Evolutionary conservation across 2,888 invertebrate genomes (phyloP), one percentile per base, ranked within the genome.

Genomic region (Drosophila anomalata): DNA sequence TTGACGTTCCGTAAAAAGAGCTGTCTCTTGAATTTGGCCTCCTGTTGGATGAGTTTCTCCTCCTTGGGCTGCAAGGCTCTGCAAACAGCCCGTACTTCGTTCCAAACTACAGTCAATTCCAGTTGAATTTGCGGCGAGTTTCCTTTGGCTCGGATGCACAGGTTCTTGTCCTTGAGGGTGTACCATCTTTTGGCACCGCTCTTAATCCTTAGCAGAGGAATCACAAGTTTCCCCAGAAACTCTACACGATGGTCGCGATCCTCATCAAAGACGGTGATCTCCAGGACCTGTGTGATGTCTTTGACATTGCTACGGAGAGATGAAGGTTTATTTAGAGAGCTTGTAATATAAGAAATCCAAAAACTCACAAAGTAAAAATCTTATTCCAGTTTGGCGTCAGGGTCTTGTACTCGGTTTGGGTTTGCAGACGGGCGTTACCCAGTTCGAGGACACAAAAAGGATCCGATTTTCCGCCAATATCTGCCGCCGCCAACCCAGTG

Each of bases 371-470:
- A 47, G 97, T 98, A 91, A 99, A 99, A 78, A 99, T 97, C 92
- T 99, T 99, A 93, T 98, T 98, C 99, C 99, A 99, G 77, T 96
- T 97, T 0, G 99, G 99, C 57, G 96, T 94, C 22, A 99, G 92
- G 0, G 99, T 99, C 92, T 99, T 99, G 92, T 99, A 99, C 92
- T 99, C 99, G 0, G 99, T 99, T 91, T 99, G 98, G 0, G 99
- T 99, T 92, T 99, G 99, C 36, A 99, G 93, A 54, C 99, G 94
- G 0, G 98, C 95, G 90, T 99, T 99, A 12, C 97, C 97, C 73
- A 99, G 93, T 90, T 99, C 99, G 20, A 99, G 91, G 0, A 99
- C 99, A 92, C 98, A 99, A 92, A 99, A 99, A 0, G 99, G 99
- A 92, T 99, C 99, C 50, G 98, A 98, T 91, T 99, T 99, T 2